Conservation (phyloP, 2,113 vertebrate species). For the Arothron firmamentum region DNA sequence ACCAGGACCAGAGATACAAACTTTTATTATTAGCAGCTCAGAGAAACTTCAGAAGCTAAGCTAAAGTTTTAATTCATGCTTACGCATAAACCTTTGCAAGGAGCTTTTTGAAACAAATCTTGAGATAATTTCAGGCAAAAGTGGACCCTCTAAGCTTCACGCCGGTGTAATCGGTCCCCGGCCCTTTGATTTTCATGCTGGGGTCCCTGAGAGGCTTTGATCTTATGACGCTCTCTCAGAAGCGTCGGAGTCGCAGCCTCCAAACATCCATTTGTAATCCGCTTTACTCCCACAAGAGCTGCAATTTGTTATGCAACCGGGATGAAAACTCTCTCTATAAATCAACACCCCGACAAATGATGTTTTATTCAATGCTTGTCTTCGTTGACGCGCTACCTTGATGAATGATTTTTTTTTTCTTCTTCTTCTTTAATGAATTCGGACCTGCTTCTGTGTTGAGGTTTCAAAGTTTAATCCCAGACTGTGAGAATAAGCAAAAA, state of each 20-base stretch:
- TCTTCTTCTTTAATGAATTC: too few relatives aligned
- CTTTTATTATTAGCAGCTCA: not conserved
- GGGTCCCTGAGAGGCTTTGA: too few relatives aligned
- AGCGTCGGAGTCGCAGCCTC: slow-evolving; percentile 7
- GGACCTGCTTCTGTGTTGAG: too few relatives aligned
- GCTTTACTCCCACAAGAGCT: not conserved
- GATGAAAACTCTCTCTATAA: not conserved
- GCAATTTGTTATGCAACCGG: not conserved
- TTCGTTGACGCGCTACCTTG: not conserved
- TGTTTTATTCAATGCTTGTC: not conserved
- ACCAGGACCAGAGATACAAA: not conserved
- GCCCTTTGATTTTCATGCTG: not conserved
- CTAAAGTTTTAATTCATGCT: not conserved
- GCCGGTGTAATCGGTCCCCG: too few relatives aligned
- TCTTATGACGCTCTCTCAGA: not conserved
- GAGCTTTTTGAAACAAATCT: too few relatives aligned
- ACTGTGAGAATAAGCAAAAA: too few relatives aligned
- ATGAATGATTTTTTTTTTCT: not conserved
- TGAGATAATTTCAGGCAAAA: too few relatives aligned
- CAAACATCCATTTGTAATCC: slow-evolving; percentile 15
- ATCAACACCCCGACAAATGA: not conserved
- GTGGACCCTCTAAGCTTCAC: too few relatives aligned
- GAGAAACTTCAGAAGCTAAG: too few relatives aligned
- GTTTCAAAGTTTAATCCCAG: too few relatives aligned
- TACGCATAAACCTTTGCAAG: too few relatives aligned